Conservation (phyloP, 2,888 invertebrate genomes). For the Eledone cirrhosa region DNA sequence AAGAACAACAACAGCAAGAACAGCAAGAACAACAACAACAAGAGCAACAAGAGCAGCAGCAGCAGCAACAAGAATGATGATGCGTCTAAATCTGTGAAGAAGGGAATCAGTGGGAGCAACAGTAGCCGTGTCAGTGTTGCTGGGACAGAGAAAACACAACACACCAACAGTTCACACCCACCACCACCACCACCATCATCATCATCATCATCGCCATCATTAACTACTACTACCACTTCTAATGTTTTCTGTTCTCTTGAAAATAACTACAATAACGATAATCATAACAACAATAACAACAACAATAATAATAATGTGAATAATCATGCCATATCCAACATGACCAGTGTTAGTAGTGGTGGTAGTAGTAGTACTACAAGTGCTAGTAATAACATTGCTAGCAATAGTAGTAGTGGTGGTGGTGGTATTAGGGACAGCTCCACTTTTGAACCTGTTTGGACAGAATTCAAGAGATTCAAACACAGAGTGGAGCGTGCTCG, state of each 20-base stretch:
- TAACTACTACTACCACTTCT: too few relatives aligned
- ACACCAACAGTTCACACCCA: too few relatives aligned
- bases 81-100: too few relatives aligned
- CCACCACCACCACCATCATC: too few relatives aligned
- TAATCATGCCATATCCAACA: background rate
- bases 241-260: too few relatives aligned
- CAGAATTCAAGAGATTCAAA: slow-evolving; percentile 54
- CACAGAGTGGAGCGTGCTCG: slow-evolving; percentile 44
- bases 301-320: background rate
- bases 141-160: too few relatives aligned
- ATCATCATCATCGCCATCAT: too few relatives aligned
- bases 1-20: background rate
- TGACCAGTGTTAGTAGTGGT: background rate
- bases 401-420: background rate
- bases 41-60: background rate
- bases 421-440: slow-evolving; percentile 16
- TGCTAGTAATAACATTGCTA: background rate
- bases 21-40: background rate
- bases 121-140: too few relatives aligned
- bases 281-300: background rate
- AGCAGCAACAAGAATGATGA: background rate
- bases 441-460: slow-evolving; percentile 43
- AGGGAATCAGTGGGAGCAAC: too few relatives aligned
- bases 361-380: slow-evolving; percentile 8
- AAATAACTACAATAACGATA: background rate